Evolutionary conservation across 2,113 vertebrate genomes (phyloP).

Genomic region (Tragulus kanchil): DNA sequence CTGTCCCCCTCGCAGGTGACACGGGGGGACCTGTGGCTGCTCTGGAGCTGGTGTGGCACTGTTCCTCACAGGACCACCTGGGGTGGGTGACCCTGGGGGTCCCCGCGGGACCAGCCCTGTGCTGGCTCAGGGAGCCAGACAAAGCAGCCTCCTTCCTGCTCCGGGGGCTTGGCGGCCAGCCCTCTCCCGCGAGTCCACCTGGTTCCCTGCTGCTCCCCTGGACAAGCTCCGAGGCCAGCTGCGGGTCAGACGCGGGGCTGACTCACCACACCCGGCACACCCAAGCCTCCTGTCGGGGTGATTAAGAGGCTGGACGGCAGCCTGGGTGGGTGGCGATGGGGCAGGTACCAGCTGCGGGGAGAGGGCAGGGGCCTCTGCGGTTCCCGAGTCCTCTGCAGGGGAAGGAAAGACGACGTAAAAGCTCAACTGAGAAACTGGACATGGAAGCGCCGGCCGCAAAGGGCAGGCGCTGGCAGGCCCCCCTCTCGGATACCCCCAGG

Average conservation of each 20-base stretch:
- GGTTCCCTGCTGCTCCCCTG: not conserved
- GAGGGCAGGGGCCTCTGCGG: not conserved
- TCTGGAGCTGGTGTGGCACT: no score
- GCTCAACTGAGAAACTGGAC: not conserved
- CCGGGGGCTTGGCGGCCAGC: not conserved
- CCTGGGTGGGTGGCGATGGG: not conserved
- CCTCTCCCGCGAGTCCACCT: not conserved
- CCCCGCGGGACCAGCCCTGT: rapidly evolving
- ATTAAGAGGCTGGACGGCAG: not conserved
- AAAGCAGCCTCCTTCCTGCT: no score
- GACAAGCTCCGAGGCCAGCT: not conserved
- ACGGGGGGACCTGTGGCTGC: rapidly evolving
- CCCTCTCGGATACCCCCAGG: rapidly evolving
- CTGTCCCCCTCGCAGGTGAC: not conserved
- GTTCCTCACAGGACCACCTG: not conserved
- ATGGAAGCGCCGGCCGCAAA: not conserved
- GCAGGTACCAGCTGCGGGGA: rapidly evolving
- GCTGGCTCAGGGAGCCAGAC: rapidly evolving
- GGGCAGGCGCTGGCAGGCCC: not conserved
- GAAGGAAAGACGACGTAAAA: not conserved
- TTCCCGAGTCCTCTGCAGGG: not conserved
- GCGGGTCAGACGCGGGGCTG: not conserved
- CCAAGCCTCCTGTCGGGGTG: not conserved
- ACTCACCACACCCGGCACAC: not conserved
- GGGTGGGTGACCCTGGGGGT: not conserved